Evolutionary conservation across 1,140 invertebrate genomes (phyloP).

Genomic region (Propsilocerus akamusi): DNA sequence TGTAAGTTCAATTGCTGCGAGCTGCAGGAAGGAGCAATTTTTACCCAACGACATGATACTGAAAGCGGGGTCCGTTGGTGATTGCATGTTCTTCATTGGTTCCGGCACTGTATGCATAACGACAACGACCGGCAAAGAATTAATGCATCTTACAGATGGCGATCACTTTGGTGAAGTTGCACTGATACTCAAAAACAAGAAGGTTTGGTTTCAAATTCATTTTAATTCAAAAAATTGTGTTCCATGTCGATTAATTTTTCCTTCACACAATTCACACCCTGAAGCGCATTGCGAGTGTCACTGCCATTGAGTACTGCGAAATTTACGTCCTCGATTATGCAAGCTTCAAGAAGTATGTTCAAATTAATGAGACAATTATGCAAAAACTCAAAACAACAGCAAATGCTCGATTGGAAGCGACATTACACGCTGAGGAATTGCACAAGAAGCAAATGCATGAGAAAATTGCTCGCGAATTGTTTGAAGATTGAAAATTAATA

Average conservation of each 20-base stretch:
- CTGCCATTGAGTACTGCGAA: neutral
- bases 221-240: neutral
- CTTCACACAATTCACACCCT: neutral
- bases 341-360: neutral
- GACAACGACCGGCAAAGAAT: constrained; percentile 35
- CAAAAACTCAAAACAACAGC: neutral
- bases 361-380: constrained; percentile 2
- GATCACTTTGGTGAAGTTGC: constrained; percentile 32
- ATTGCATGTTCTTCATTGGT: constrained; percentile 38
- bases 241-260: neutral
- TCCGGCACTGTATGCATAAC: constrained; percentile 34
- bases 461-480: neutral
- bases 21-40: neutral
- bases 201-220: constrained; percentile 11
- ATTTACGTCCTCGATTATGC: neutral
- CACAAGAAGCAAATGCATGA: neutral
- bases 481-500: too few species aligned
- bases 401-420: neutral
- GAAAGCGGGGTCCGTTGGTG: constrained; percentile 30
- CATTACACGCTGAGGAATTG: neutral
- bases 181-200: constrained; percentile 21
- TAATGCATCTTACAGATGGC: constrained; percentile 30
- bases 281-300: neutral
- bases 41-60: constrained; percentile 10
- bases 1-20: neutral